Evolutionary conservation across 2,797 vertebrate genomes (phyloP), one percentile per base, ranked within the genome.

Genomic region (Steatocranus sp.): DNA sequence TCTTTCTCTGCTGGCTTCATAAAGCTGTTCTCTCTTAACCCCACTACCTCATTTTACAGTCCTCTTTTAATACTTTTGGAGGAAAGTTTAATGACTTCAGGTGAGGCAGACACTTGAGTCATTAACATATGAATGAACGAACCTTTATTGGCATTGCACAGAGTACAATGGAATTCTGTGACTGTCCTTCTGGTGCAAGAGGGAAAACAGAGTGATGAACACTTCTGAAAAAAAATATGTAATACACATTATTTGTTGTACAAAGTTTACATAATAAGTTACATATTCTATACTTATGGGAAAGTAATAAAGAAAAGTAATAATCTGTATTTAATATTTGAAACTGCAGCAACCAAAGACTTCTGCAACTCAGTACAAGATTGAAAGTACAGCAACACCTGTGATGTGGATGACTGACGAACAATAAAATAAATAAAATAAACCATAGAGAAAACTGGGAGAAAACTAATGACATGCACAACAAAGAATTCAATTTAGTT

Each of bases 31-130:
- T 46, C 66, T 46, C 23, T 27, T 70, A 70, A 30, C 38, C 41
- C 4, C 41, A 46, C 15, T 18, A 18, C 66, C 66, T 70, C 38
- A 3, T 70, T 70, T 70, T 70, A 46, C 41, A 70, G 30, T 70
- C 41, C 15, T 30, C 15, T 46, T 70, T 70, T 70, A 70, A 70
- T 70, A 27, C 38, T 27, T 70, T 2, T 5, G 66, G 0, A 30
- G 36, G 66, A 27, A 46, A 11, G 10, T 70, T 48, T 70, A 70
- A 70, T 70, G 66, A 70, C 38, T 46, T 70, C 38, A 30, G 66
- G 38, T 46, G 66, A 70, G 66, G 41, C 38, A 76, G 75, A 56
- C 32, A 15, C 75, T 76, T 38, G 49, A 53, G 49, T 43, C 75
- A 53, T 56, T 53, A 53, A 36, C 53, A 76, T 76, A 76, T 76